Evolutionary conservation across 2,113 vertebrate genomes (phyloP).

Genomic region (Sinocyclocheilus anshuiensis): DNA sequence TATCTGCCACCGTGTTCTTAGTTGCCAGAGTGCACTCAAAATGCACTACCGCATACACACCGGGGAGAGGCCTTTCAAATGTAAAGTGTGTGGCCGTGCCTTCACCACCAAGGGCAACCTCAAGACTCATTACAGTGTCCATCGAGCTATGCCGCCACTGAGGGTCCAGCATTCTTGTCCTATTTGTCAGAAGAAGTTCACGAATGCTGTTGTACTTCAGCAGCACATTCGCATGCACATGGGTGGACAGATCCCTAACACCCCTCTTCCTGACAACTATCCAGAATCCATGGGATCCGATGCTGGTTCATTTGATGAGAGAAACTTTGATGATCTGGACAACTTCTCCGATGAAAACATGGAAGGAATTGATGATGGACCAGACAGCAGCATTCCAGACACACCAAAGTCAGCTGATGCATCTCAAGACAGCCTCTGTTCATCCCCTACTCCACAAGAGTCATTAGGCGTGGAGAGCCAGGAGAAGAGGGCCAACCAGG

Average conservation of each 20-base stretch:
- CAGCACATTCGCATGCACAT: conserved; percentile 99
- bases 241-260: conserved; percentile 98
- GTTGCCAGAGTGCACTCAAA: conserved; percentile 70
- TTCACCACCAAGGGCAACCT: conserved; percentile 99
- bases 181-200: conserved; percentile 99
- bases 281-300: conserved; percentile 97
- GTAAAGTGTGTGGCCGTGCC: conserved; percentile 94
- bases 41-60: conserved; percentile 98
- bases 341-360: conserved; percentile 91
- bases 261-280: conserved; percentile 88
- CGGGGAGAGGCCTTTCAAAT: conserved; percentile 95
- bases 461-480: conserved; percentile 84
- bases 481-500: conserved; percentile 82
- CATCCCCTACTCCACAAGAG: conserved; percentile 86
- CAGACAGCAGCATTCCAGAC: conserved; percentile 93
- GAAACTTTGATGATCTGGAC: conserved; percentile 93
- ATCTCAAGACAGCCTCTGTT: conserved; percentile 90
- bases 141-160: conserved; percentile 94
- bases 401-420: conserved; percentile 90
- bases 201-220: conserved; percentile 95
- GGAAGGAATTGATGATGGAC: conserved; percentile 87
- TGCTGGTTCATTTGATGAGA: conserved; percentile 93
- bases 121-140: conserved; percentile 98
- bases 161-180: conserved; percentile 97
- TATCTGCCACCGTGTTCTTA: conserved; percentile 95